These are phyloP conservation scores for Catharus minimus DNA, from an alignment of 2,113 vertebrate species.

Conservation along the genomic window DNA sequence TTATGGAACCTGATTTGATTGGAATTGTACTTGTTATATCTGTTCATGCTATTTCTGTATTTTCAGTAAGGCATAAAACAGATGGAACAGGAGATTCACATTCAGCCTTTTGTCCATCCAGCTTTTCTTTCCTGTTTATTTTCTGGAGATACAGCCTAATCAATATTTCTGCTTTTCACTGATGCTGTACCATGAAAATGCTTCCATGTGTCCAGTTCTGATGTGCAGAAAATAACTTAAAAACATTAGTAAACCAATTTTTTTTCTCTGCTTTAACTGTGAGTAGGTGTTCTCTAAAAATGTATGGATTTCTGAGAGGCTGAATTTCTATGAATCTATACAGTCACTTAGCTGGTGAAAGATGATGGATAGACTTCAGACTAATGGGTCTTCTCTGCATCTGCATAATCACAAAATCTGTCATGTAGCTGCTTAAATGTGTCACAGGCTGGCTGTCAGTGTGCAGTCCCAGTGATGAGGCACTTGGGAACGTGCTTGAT, in stretches of 20 bases:
- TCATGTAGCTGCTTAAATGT: neutral
- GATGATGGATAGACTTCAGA: neutral
- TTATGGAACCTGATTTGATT: neutral
- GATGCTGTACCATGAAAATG: neutral
- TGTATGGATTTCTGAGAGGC: neutral
- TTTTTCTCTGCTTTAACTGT: neutral
- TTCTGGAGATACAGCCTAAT: neutral
- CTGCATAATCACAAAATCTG: neutral
- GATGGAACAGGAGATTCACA: neutral
- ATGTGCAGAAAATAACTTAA: neutral
- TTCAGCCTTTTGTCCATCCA: neutral
- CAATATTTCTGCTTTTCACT: neutral
- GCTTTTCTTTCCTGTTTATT: neutral
- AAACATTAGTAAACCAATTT: neutral
- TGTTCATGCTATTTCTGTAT: neutral
- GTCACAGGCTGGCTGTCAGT: neutral
- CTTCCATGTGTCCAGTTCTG: neutral
- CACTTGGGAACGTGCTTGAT: neutral
- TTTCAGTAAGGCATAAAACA: neutral
- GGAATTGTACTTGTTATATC: neutral
- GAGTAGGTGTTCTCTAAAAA: neutral
- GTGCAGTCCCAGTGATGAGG: neutral
- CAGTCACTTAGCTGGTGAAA: neutral
- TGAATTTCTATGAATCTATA: neutral
- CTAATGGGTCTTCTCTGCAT: neutral